Evolutionary conservation across 1,140 invertebrate species (phyloP).

Genomic region (Bombus sibiricus): DNA sequence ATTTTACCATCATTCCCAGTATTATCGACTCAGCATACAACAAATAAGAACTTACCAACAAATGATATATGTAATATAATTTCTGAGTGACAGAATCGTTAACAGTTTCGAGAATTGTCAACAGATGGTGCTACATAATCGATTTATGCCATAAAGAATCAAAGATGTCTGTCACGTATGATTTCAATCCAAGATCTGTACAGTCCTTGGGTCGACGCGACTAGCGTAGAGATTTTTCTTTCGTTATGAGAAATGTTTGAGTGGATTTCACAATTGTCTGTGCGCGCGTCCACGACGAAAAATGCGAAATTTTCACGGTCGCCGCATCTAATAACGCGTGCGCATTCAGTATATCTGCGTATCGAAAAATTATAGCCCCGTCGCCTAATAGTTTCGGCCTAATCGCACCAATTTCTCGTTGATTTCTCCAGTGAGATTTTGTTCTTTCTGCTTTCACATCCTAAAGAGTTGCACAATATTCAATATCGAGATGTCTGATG

Average conservation of each 20-base stretch:
- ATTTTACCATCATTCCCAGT: too few relatives aligned
- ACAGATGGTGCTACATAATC: neutral
- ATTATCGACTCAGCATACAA: too few relatives aligned
- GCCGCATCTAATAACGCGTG: constrained; percentile 55
- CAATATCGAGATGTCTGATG: constrained; percentile 76
- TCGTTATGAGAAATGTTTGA: constrained; percentile 58
- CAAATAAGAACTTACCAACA: neutral
- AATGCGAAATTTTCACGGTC: constrained; percentile 49
- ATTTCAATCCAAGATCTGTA: constrained; percentile 25
- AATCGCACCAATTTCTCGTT: constrained; percentile 34
- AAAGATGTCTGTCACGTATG: constrained; percentile 48
- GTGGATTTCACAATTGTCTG: constrained; percentile 17
- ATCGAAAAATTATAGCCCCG: constrained; percentile 18
- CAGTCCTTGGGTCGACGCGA: constrained; percentile 40
- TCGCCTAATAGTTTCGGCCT: constrained; percentile 49
- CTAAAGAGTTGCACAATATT: constrained; percentile 13
- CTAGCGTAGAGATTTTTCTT: constrained; percentile 31
- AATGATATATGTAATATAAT: neutral
- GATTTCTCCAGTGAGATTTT: constrained; percentile 17
- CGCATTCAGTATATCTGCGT: constrained; percentile 39
- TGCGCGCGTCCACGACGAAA: constrained; percentile 28
- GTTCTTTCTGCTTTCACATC: neutral
- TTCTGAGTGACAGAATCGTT: neutral
- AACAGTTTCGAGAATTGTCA: neutral
- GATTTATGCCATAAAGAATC: constrained; percentile 31